Base-by-base conservation (phyloP, 2,797 vertebrate species). In the Neoniphon sammara region DNA sequence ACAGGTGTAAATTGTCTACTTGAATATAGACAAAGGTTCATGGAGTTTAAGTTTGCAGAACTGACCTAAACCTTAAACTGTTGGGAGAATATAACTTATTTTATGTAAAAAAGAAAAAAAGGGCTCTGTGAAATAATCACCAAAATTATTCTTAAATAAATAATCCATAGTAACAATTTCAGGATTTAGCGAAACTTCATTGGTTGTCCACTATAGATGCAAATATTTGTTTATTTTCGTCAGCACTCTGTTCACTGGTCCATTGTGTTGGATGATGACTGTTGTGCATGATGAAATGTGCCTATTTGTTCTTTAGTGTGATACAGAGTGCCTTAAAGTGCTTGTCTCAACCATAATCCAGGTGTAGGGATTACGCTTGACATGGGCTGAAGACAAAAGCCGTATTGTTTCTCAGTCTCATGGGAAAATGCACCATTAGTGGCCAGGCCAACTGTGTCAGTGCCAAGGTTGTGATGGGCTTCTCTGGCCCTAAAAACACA, bases 311-410 rank as follows among this genome's bases (percentile, higher is more conserved):
- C 62, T 73, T 74, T 85, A 59, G 56, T 75, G 54, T 73, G 31
- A 73, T 10, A 66, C 47, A 79, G 64, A 85, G 80, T 77, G 73
- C 34, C 59, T 73, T 57, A 80, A 83, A 21, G 84, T 77, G 73
- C 71, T 88, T 84, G 34, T 90, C 73, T 87, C 70, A 67, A 20
- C 68, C 44, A 67, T 92, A 93, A 92, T 93, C 91, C 84, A 90
- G 73, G 69, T 79, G 73, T 56, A 70, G 65, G 83, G 90, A 92
- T 92, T 91, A 91, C 70, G 42, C 7, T 69, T 23, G 11, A 68
- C 27, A 21, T 66, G 70, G 82, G 42, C 74, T 39, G 42, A 54
- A 62, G 66, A 93, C 91, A 92, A 90, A 69, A 1, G 2, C 47
- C 64, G 42, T 58, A 78, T 91, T 93, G 92, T 93, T 89, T 75